Base-by-base conservation (phyloP, 2,888 invertebrate species). In the Drosophila aldrichi region DNA sequence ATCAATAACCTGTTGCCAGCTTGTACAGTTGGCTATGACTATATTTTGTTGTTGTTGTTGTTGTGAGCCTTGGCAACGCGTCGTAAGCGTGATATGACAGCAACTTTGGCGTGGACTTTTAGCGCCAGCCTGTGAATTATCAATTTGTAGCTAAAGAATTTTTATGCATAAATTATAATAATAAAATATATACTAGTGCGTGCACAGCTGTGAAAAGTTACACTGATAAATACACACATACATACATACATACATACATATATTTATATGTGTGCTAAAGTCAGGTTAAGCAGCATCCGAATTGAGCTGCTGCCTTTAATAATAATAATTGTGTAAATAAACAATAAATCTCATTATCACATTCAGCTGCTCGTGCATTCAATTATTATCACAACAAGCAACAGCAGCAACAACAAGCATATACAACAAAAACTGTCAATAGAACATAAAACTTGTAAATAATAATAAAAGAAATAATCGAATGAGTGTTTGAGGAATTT, bases 341-440 rank as follows among this genome's bases (percentile, higher is more conserved):
- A 79, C 62, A 84, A 78, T 87, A 87, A 90, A 87, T 82, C 83
- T 82, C 71, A 87, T 90, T 89, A 90, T 77, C 90, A 87, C 82
- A 77, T 82, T 48, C 32, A 34, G 62, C 67, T 65, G 85, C 89
- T 83, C 89, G 87, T 89, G 89, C 72, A 73, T 83, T 83, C 82
- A 89, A 85, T 88, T 90, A 87, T 78, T 76, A 77, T 86, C 72
- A 67, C 62, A 79, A 77, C 54, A 52, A 64, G 62, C 49, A 14
- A 25, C 32, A 20, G 32, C 49, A 49, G 7, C 48, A 36, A 22
- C 48, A 34, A 49, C 29, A 32, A 32, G 32, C 62, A 49, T 32
- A 32, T 44, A 54, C 61, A 18, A 56, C 57, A 20, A 52, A 38
- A 68, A 48, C 51, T 57, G 62, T 69, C 57, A 68, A 44, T 38